Evolutionary conservation across 2,113 vertebrate species (phyloP).

Genomic region (Chloroceryle aenea): DNA sequence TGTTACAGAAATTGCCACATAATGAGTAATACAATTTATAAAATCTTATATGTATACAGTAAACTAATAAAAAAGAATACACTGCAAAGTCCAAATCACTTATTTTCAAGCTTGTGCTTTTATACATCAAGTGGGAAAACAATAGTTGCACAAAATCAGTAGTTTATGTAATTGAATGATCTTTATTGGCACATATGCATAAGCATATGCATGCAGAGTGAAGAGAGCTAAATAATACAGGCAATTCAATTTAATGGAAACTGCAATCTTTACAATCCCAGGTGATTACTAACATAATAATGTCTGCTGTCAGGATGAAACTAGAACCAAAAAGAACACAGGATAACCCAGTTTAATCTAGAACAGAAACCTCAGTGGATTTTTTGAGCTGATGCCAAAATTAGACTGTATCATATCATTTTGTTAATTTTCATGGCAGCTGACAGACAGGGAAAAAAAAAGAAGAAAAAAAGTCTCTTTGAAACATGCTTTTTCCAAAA

Average conservation of each 20-base stretch:
- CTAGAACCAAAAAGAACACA: background rate
- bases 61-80: background rate
- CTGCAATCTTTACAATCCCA: background rate
- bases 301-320: background rate
- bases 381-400: background rate
- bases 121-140: background rate
- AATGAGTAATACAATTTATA: background rate
- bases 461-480: background rate
- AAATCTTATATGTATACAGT: background rate
- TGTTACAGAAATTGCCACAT: background rate
- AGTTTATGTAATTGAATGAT: background rate
- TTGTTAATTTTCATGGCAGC: background rate
- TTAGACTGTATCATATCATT: background rate
- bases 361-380: background rate
- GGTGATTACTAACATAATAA: background rate
- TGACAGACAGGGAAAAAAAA: background rate
- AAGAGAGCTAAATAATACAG: background rate
- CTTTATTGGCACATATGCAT: background rate
- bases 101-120: background rate
- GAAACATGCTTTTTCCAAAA: background rate
- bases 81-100: background rate
- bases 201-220: background rate
- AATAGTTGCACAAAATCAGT: background rate
- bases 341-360: background rate
- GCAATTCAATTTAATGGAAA: background rate